Evolutionary conservation across 2,797 vertebrate species (phyloP).

Genomic region (Lepus townsendii): DNA sequence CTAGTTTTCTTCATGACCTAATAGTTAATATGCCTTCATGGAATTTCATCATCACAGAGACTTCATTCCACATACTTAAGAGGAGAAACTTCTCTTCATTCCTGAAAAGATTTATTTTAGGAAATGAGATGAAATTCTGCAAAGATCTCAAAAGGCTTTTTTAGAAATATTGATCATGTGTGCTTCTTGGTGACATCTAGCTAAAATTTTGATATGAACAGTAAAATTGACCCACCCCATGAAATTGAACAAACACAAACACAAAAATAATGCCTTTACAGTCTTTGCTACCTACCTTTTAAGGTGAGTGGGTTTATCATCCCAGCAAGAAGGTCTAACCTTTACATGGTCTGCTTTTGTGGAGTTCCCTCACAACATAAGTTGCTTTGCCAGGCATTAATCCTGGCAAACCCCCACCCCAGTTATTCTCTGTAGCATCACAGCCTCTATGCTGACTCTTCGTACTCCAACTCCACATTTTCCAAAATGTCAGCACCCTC

Average conservation of each 20-base stretch:
- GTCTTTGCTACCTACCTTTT: neutral
- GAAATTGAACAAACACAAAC: neutral
- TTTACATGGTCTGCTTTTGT: neutral
- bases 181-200: slow-evolving; percentile 29
- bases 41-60: slow-evolving; percentile 47
- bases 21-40: slow-evolving; percentile 38
- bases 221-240: neutral
- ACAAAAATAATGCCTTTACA: neutral
- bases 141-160: slow-evolving; percentile 31
- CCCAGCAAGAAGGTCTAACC: neutral
- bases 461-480: neutral
- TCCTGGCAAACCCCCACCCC: neutral
- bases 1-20: slow-evolving; percentile 31
- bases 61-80: neutral
- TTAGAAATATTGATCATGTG: neutral
- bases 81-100: slow-evolving; percentile 32
- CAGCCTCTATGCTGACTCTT: neutral
- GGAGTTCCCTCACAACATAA: neutral
- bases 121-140: neutral
- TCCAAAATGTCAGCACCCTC: slow-evolving; percentile 48
- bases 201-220: neutral
- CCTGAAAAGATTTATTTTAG: slow-evolving; percentile 59
- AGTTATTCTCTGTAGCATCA: neutral
- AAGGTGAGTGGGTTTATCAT: neutral
- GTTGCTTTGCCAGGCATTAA: neutral